Evolutionary conservation across 1,140 invertebrate species (phyloP).

Genomic region (Caligus rogercresseyi): DNA sequence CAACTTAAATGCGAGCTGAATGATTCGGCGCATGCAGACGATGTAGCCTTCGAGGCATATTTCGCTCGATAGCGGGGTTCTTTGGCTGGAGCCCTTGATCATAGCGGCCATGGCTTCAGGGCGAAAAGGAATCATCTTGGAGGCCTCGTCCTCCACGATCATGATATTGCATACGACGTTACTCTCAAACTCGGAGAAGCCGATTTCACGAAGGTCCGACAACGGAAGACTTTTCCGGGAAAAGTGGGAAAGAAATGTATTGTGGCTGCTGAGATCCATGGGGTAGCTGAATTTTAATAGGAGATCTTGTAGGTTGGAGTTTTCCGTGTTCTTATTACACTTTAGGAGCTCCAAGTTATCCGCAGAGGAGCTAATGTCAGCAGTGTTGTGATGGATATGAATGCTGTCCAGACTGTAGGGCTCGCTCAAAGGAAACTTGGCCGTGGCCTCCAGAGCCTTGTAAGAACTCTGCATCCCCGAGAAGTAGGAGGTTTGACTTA

Average conservation of each 20-base stretch:
- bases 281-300: background rate
- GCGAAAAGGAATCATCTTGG: constrained; percentile 1
- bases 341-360: background rate
- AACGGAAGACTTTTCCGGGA: background rate
- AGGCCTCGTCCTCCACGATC: background rate
- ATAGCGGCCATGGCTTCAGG: background rate
- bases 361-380: no score
- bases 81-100: background rate
- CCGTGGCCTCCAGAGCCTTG: no score
- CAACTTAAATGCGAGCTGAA: background rate
- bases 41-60: background rate
- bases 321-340: background rate
- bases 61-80: background rate
- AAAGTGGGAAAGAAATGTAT: background rate
- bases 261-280: background rate
- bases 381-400: no score
- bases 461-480: no score
- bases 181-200: background rate
- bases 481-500: no score
- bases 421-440: no score
- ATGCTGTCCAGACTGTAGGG: no score
- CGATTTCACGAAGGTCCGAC: background rate
- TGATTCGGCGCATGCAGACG: constrained; percentile 7
- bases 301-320: background rate
- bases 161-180: background rate